Conservation (phyloP, 2,888 invertebrate genomes). For the Onchidella celtica region DNA sequence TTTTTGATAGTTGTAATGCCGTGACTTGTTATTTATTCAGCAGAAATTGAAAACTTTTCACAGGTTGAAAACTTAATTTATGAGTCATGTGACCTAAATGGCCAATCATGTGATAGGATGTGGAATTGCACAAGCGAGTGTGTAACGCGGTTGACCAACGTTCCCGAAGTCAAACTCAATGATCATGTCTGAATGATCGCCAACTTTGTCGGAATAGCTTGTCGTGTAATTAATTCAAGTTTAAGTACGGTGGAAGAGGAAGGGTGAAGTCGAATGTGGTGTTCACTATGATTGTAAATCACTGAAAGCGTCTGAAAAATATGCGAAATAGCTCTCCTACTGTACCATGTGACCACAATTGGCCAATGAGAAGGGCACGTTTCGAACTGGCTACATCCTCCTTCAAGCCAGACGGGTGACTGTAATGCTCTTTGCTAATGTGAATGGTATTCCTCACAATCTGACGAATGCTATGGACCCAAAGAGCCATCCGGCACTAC, state of each 20-base stretch:
- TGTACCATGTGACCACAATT: slow-evolving; percentile 74
- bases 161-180: no score
- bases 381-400: slow-evolving; percentile 65
- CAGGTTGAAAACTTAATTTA: no score
- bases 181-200: no score
- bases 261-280: no score
- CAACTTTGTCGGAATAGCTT: no score
- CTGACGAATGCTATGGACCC: slow-evolving; percentile 81
- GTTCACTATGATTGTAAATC: no score
- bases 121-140: not conserved
- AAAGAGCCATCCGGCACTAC: slow-evolving; percentile 81
- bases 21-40: no score
- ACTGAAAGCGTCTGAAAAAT: slow-evolving; percentile 12
- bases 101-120: not conserved
- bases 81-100: not conserved
- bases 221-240: no score
- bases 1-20: no score
- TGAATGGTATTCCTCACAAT: slow-evolving; percentile 69
- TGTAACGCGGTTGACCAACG: not conserved
- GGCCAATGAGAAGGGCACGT: slow-evolving; percentile 74
- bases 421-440: slow-evolving; percentile 73
- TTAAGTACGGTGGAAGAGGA: no score
- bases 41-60: no score
- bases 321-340: slow-evolving; percentile 22
- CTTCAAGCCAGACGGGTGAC: slow-evolving; percentile 59